phyloP scores from a whole-genome alignment of 2,888 invertebrate species.

The Platynereis dumerilii region DNA sequence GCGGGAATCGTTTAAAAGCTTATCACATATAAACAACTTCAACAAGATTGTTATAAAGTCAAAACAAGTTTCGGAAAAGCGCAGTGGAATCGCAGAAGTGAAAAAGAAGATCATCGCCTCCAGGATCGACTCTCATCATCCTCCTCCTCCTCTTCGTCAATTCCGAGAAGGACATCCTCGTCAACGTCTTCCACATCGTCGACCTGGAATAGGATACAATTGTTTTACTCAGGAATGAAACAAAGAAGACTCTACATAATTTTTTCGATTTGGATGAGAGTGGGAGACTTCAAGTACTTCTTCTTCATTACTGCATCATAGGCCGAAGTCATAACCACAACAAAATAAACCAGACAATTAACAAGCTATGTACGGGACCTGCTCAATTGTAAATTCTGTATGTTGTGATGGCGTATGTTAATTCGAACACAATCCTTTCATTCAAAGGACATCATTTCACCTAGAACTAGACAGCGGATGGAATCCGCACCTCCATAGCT shows the following conservation, averaged over 20 bases:
- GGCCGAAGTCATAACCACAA: not conserved
- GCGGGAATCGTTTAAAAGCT: no score
- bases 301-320: not conserved
- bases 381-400: no score
- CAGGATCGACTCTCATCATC: slow-evolving; percentile 85
- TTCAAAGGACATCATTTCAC: no score
- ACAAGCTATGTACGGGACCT: no score
- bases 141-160: slow-evolving; percentile 87
- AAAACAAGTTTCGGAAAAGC: no score
- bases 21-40: no score
- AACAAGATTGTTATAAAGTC: no score
- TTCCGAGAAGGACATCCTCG: slow-evolving; percentile 77
- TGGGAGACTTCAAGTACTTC: not conserved
- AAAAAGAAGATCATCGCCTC: slow-evolving; percentile 70
- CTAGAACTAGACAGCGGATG: no score
- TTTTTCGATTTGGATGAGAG: not conserved
- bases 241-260: not conserved
- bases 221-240: not conserved
- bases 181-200: slow-evolving; percentile 49
- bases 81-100: not conserved
- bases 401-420: no score
- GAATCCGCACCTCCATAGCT: no score
- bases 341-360: not conserved
- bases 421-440: no score
- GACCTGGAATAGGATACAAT: slow-evolving; percentile 24